Evolutionary conservation across 2,888 invertebrate species (phyloP), one percentile per base, ranked within the genome.

Genomic region (Andricus curvator): DNA sequence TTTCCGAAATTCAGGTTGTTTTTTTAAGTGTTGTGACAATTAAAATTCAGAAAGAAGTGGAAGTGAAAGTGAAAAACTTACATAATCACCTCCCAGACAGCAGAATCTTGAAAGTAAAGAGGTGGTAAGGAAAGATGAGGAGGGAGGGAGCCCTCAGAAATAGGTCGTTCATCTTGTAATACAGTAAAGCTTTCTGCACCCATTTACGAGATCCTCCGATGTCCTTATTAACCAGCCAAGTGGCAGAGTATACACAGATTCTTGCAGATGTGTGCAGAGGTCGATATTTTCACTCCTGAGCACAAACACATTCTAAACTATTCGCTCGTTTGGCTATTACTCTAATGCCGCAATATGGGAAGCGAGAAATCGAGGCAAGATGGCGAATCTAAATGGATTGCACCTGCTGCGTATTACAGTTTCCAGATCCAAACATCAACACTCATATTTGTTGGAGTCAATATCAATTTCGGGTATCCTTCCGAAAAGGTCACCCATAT

Each of bases 151-250:
- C 51, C 51, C 51, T 70, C n/a, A 70, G 70, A 48, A 70, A 70
- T 70, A 70, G 51, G 70, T 70, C 70, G 51, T 70, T 70, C 56
- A 70, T 70, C 70, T 70, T 70, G 70, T 70, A 70, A 70, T 70
- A 70, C 70, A 33, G 51, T 70, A 51, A 70, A 70, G 70, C 70
- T 70, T 56, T 70, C 70, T 70, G 33, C 51, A 70, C 51, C 51
- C 70, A 70, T 70, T 70, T 70, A 70, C 29, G 51, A 70, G 51
- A 70, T 70, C 51, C 70, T 70, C 70, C 51, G 22, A 70, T 70
- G 51, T 70, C 70, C 70, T 70, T 70, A 70, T 70, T 70, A 70
- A 70, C 70, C 70, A 56, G 51, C 70, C 29, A 70, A 70, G 51
- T 70, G 70, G 70, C 51, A 51, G 17, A 9, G 51, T 70, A 13